phyloP scores from a whole-genome alignment of 2,113 vertebrate genomes.

The Asarcornis scutulata region DNA sequence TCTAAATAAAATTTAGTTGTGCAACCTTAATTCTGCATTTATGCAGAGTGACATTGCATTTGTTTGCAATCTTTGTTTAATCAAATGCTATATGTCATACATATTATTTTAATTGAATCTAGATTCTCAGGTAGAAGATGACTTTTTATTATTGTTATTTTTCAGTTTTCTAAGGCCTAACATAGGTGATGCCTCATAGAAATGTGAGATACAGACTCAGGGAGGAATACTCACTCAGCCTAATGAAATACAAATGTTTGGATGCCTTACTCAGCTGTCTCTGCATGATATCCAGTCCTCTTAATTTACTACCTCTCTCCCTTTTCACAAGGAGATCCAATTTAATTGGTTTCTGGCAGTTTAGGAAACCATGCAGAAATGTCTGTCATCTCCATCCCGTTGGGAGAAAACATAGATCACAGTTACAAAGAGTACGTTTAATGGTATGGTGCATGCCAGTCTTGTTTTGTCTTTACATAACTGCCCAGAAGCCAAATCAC shows the following conservation, averaged over 20 bases:
- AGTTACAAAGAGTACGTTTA: rapidly evolving
- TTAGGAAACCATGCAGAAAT: neutral
- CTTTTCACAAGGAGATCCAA: neutral
- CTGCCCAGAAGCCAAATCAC: neutral
- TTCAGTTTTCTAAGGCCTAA: neutral
- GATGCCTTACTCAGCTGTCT: neutral
- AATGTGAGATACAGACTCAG: neutral
- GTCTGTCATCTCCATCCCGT: neutral
- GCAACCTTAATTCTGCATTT: neutral
- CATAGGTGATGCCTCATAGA: neutral
- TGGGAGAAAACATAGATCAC: neutral
- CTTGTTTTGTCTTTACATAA: neutral
- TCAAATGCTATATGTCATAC: neutral
- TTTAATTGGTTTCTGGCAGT: neutral
- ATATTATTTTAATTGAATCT: neutral
- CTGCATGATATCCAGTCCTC: neutral
- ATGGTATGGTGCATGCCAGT: rapidly evolving
- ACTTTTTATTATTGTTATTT: no score
- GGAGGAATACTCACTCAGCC: neutral
- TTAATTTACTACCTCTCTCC: neutral
- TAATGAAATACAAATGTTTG: neutral
- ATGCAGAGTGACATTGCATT: neutral
- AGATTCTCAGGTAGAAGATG: neutral
- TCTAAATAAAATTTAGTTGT: neutral
- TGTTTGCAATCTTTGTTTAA: neutral